Evolutionary conservation across 2,888 invertebrate genomes (phyloP).

Genomic region (Magallana nippona): DNA sequence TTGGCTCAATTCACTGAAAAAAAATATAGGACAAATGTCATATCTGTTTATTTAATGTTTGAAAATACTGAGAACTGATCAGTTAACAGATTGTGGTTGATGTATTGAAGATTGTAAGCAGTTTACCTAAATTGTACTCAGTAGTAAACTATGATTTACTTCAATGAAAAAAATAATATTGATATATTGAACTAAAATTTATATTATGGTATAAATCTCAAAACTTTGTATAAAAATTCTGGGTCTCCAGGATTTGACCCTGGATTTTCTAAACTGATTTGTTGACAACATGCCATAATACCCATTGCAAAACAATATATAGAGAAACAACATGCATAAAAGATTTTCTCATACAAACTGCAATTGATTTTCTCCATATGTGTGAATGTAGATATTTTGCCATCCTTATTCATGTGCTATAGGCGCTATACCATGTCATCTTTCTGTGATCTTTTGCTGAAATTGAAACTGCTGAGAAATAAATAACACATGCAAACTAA

Average conservation of each 20-base stretch:
- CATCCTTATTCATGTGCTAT: not conserved
- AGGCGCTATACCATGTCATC: not conserved
- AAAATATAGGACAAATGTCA: too few species aligned
- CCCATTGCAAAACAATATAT: not conserved
- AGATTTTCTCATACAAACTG: conserved; percentile 1
- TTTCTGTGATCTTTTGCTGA: not conserved
- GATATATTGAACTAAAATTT: too few species aligned
- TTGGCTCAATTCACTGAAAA: not conserved
- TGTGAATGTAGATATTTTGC: not conserved
- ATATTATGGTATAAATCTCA: not conserved
- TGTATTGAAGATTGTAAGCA: too few species aligned
- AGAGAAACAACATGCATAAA: not conserved
- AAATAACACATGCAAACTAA: conserved; percentile 16
- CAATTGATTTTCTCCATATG: not conserved
- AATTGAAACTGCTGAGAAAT: not conserved
- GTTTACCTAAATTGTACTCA: too few species aligned
- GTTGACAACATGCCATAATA: conserved; percentile 1
- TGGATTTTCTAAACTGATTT: not conserved
- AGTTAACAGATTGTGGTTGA: too few species aligned
- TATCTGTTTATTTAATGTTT: too few species aligned
- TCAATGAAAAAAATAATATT: too few species aligned
- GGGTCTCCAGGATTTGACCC: conserved; percentile 17
- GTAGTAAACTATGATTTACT: too few species aligned
- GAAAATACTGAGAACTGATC: too few species aligned
- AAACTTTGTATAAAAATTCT: not conserved